Conservation (phyloP, 2,113 vertebrate species). For the Odobenus rosmarus region DNA sequence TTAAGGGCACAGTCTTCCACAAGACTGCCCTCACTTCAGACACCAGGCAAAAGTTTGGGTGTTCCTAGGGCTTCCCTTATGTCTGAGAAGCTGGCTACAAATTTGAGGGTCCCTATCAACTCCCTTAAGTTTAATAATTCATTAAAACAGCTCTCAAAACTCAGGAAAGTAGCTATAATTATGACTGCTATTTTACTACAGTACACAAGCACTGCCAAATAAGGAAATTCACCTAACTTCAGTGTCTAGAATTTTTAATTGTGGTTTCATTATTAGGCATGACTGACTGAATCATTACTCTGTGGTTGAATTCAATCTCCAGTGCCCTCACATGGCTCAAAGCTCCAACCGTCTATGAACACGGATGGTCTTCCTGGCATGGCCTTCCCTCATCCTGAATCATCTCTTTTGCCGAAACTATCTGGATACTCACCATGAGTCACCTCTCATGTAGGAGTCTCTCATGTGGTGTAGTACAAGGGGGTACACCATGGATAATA, state of each 20-base stretch:
- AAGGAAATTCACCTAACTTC: neutral
- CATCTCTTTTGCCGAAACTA: neutral
- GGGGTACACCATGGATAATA: neutral
- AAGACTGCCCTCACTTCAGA: neutral
- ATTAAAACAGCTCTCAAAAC: neutral
- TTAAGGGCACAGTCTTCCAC: neutral
- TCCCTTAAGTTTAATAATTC: neutral
- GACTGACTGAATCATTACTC: neutral
- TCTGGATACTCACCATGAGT: accelerated
- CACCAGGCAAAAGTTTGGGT: neutral
- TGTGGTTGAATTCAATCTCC: neutral
- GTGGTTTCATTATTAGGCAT: neutral
- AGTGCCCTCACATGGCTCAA: neutral
- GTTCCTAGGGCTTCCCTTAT: neutral
- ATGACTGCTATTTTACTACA: neutral
- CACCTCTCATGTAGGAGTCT: too few species aligned
- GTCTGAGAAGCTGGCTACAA: neutral
- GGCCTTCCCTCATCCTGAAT: neutral
- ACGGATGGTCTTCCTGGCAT: neutral
- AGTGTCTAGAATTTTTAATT: neutral
- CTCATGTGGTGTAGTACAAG: neutral
- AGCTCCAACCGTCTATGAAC: neutral
- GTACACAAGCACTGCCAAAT: neutral
- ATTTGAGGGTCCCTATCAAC: neutral
- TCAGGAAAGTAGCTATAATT: neutral